Conservation (phyloP, 2,113 vertebrate genomes). For the Strix aluco region DNA sequence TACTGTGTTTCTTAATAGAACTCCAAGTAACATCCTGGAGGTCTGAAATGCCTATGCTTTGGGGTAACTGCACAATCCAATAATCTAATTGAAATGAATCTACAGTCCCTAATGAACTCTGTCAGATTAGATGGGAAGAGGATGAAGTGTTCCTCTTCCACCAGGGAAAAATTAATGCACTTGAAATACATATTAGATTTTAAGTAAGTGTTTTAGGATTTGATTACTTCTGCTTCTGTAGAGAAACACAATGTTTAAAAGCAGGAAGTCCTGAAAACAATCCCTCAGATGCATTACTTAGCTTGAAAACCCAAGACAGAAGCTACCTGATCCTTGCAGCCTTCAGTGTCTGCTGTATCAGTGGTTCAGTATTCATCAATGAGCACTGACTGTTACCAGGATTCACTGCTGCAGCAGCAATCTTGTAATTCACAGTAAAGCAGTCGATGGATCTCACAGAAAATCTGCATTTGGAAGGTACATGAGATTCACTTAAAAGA, state of each 20-base stretch:
- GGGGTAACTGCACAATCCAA: neutral
- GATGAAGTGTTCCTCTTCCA: conserved; percentile 45
- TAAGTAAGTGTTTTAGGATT: conserved; percentile 44
- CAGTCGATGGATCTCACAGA: neutral
- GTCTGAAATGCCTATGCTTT: neutral
- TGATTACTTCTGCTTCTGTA: conserved; percentile 26
- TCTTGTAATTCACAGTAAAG: neutral
- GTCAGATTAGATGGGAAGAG: conserved; percentile 12
- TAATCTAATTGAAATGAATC: conserved; percentile 22
- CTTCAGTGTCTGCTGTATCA: neutral
- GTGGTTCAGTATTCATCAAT: neutral
- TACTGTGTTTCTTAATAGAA: neutral
- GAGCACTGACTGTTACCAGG: neutral
- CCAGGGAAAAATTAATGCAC: conserved; percentile 39
- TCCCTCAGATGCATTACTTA: conserved; percentile 17
- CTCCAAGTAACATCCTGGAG: neutral
- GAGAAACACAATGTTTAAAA: conserved; percentile 29
- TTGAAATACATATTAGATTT: conserved; percentile 3
- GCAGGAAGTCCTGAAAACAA: conserved; percentile 11
- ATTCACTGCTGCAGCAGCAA: neutral
- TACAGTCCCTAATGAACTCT: conserved; percentile 54
- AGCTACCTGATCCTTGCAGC: conserved; percentile 30
- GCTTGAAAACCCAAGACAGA: conserved; percentile 5
- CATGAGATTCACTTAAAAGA: neutral
- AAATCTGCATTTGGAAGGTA: neutral